Evolutionary conservation across 2,113 vertebrate species (phyloP).

Genomic region (Pelecanoides urinatrix): DNA sequence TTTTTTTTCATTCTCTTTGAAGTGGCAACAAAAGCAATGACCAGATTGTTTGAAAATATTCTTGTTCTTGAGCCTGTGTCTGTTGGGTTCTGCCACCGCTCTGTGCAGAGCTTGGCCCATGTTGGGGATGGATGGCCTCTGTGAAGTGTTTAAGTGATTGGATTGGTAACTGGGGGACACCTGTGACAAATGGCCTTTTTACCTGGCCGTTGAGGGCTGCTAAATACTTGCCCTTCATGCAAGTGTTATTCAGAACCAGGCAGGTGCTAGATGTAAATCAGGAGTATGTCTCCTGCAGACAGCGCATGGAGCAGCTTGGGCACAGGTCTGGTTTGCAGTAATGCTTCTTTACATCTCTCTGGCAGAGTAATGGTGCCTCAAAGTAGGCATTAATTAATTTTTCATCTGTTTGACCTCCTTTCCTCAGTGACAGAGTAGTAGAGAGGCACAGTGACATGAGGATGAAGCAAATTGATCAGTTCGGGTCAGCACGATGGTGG

Average conservation of each 20-base stretch:
- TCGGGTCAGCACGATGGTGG: neutral
- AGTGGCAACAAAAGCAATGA: neutral
- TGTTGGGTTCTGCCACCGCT: neutral
- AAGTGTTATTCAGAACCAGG: neutral
- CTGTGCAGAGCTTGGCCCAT: neutral
- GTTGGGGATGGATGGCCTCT: neutral
- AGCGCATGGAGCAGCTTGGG: neutral
- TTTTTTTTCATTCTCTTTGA: neutral
- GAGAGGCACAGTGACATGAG: neutral
- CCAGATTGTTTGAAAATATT: neutral
- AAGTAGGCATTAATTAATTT: neutral
- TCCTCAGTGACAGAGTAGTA: neutral
- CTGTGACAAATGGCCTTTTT: neutral
- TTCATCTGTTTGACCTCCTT: neutral
- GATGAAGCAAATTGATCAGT: neutral
- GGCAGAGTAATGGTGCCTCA: neutral
- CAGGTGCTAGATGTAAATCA: neutral
- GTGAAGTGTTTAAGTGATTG: neutral
- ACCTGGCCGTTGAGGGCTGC: neutral
- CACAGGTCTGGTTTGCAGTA: neutral
- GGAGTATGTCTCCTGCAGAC: no score
- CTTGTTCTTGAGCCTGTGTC: neutral
- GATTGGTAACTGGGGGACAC: neutral
- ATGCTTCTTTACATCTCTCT: neutral
- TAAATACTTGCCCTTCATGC: neutral